phyloP scores from a whole-genome alignment of 2,113 vertebrate species.

The Antennarius striatus region DNA sequence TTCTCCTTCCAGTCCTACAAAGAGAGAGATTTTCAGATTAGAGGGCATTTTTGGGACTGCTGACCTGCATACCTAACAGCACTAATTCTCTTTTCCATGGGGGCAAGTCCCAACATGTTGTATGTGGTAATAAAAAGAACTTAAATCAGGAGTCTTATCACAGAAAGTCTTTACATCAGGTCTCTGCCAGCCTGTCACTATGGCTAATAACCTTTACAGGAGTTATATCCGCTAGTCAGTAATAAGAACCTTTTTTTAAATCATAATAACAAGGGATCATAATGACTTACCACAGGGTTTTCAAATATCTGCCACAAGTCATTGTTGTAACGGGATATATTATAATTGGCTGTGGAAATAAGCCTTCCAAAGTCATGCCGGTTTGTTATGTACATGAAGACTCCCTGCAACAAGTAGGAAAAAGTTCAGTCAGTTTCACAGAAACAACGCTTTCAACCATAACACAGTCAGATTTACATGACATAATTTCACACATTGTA shows the following conservation, averaged over 20 bases:
- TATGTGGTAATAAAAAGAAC: slow-evolving; percentile 12
- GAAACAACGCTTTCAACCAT: not conserved
- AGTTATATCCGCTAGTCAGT: slow-evolving; percentile 35
- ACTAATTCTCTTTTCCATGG: slow-evolving; percentile 38
- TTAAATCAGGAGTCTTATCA: slow-evolving; percentile 37
- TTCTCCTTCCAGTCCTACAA: slow-evolving; percentile 96
- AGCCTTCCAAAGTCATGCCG: slow-evolving; percentile 96
- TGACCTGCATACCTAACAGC: slow-evolving; percentile 51
- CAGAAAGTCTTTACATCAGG: slow-evolving; percentile 27
- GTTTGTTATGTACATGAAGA: slow-evolving; percentile 98
- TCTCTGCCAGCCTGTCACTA: slow-evolving; percentile 37
- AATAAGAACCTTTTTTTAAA: not conserved
- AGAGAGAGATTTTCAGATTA: slow-evolving; percentile 33
- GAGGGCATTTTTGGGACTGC: slow-evolving; percentile 13
- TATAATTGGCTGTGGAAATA: slow-evolving; percentile 95
- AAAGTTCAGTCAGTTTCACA: slow-evolving; percentile 57
- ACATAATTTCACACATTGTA: not conserved
- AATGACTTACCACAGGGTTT: slow-evolving; percentile 93
- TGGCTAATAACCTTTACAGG: slow-evolving; percentile 40
- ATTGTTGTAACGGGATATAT: slow-evolving; percentile 92
- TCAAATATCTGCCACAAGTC: slow-evolving; percentile 99
- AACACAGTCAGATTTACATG: not conserved
- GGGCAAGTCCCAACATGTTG: slow-evolving; percentile 19
- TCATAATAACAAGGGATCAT: slow-evolving; percentile 25
- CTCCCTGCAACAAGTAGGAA: slow-evolving; percentile 81